Conservation (phyloP, 2,113 vertebrate species). For the Gopherus evgoodei region DNA sequence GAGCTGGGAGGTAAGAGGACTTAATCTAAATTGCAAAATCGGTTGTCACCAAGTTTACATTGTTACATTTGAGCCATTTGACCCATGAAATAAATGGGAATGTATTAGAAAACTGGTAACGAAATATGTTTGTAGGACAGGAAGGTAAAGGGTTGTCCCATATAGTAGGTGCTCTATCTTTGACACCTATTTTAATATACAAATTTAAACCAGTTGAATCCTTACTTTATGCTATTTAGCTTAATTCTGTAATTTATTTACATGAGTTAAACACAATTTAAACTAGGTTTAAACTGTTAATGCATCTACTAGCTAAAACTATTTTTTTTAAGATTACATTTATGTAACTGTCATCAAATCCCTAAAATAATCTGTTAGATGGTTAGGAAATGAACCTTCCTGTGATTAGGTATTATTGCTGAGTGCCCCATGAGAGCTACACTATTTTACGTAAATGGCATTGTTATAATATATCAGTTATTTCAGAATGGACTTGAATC, state of each 20-base stretch:
- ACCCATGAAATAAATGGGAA: background rate
- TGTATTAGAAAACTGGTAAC: background rate
- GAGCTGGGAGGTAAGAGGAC: background rate
- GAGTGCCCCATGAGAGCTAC: slow-evolving; percentile 33
- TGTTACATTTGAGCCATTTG: background rate
- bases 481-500: slow-evolving; percentile 71
- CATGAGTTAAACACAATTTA: background rate
- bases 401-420: background rate
- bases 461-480: slow-evolving; percentile 70
- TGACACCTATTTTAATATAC: background rate
- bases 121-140: background rate
- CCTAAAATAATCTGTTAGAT: background rate
- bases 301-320: background rate
- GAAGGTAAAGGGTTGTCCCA: background rate
- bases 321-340: background rate
- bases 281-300: background rate
- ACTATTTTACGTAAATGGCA: slow-evolving; percentile 25
- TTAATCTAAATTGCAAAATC: slow-evolving; percentile 38
- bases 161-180: background rate
- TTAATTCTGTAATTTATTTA: background rate
- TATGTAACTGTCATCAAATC: background rate
- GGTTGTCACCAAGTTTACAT: slow-evolving; percentile 16
- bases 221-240: slow-evolving; percentile 2
- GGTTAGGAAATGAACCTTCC: slow-evolving; percentile 33
- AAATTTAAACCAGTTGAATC: background rate